A percentile compares a stretch with the other conserved stretches of the same genome.
Conservation (phyloP, 2,113 vertebrate species). For the Charina bottae region DNA sequence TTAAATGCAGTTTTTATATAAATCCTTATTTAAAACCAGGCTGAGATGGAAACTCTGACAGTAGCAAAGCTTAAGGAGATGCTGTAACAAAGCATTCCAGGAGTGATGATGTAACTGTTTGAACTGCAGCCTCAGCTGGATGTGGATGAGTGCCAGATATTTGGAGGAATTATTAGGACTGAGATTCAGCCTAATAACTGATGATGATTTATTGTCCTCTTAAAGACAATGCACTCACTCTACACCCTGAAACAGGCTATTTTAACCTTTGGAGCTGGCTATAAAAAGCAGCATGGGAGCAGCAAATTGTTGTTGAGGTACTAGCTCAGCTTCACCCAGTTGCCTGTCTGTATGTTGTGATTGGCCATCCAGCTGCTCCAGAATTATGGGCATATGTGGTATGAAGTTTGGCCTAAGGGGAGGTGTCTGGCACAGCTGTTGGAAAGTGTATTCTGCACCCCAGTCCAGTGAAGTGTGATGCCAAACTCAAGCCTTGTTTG, state of each 20-base stretch:
- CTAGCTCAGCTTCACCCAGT: neutral
- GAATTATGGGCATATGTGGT: neutral
- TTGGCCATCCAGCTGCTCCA: neutral
- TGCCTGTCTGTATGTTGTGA: neutral
- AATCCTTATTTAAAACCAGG: slow-evolving; percentile 8
- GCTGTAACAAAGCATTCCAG: slow-evolving; percentile 58
- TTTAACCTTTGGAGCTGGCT: slow-evolving; percentile 11
- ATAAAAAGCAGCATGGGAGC: neutral
- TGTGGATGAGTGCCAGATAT: slow-evolving; percentile 25
- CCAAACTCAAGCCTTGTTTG: accelerated
- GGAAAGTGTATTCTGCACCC: slow-evolving; percentile 23
- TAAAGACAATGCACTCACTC: neutral
- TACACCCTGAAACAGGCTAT: neutral
- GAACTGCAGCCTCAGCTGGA: neutral
- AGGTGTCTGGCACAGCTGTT: accelerated
- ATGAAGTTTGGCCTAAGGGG: slow-evolving; percentile 10
- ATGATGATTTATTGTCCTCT: slow-evolving; percentile 39
- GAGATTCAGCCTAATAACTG: neutral
- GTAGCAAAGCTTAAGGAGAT: neutral
- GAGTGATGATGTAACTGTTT: slow-evolving; percentile 47
- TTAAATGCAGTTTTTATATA: slow-evolving; percentile 39
- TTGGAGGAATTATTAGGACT: slow-evolving; percentile 47
- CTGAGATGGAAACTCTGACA: slow-evolving; percentile 48
- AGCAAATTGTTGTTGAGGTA: neutral
- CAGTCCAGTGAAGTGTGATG: neutral